Evolutionary conservation across 2,113 vertebrate genomes (phyloP).

Genomic region (Odontophorus gujanensis): DNA sequence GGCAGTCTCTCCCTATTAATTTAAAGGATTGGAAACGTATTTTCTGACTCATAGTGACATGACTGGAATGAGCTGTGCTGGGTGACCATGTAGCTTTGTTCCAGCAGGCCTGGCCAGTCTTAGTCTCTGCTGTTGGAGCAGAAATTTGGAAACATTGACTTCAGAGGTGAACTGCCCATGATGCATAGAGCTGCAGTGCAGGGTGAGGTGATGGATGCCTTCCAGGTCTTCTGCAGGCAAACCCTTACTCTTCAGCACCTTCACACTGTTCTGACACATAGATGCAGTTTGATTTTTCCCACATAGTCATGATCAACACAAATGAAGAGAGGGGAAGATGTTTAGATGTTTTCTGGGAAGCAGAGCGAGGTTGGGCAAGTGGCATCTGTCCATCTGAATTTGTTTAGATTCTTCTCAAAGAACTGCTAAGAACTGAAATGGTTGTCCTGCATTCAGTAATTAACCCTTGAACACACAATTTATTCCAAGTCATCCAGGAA

Average conservation of each 20-base stretch:
- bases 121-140: not conserved
- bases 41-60: not conserved
- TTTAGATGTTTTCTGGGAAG: not conserved
- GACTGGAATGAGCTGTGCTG: not conserved
- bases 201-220: rapidly evolving
- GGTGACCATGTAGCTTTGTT: not conserved
- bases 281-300: not conserved
- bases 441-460: not conserved
- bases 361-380: not conserved
- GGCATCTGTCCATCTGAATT: rapidly evolving
- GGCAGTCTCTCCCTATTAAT: not conserved
- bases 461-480: not conserved
- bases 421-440: not conserved
- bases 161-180: not conserved
- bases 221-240: not conserved
- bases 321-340: no score
- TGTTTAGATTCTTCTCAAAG: not conserved
- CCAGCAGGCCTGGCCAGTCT: not conserved
- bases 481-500: not conserved
- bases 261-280: rapidly evolving
- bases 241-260: not conserved
- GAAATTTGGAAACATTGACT: not conserved
- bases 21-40: not conserved
- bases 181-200: not conserved
- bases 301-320: not conserved